Base-by-base conservation (phyloP, 2,113 vertebrate genomes). In the Chaenogobius annularis region DNA sequence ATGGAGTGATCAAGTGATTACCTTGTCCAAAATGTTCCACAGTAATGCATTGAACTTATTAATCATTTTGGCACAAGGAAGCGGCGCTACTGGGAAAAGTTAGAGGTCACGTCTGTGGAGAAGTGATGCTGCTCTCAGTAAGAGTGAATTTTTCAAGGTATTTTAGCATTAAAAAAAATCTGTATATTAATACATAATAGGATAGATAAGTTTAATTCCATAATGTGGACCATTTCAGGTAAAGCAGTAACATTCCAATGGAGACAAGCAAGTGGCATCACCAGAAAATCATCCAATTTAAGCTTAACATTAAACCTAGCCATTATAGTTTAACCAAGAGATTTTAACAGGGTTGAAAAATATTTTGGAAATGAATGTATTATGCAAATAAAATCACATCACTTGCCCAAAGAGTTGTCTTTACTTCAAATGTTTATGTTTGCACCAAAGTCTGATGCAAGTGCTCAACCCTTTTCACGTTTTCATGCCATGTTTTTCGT, bases 361-460 rank as follows among this genome's bases (percentile, higher is more conserved):
- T 61, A 35, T 61, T 35, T 61, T 35, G 58, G 56, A 61, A 61
- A 61, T 91, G 91, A 93, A 93, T 93, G 91, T 94, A 93, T 88
- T 87, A 88, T 92, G 85, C 91, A 91, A 90, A 86, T 80, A 92
- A 90, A 92, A 88, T 76, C 10, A 83, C 78, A 87, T 71, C 54
- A 81, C 66, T 81, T 70, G 68, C 19, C 54, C 6, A 9, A 35
- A 63, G 9, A 63, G 35, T 37, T 72, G 37, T 52, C 2, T 69
- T 61, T 52, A 5, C 61, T 68, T 58, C 66, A 14, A 31, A 15
- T 4, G 20, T 48, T 40, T 19, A 17, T 1, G 5, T 14, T 11
- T 14, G 22, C 9, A 26, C 1, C 55, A 58, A 23, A 11, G n/a
- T 54, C 8, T 11, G 54, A 4, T n/a, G 10, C n/a, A 55, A 2